Evolutionary conservation across 2,888 invertebrate species (phyloP), one percentile per base, ranked within the genome.

Genomic region (Drosophila monieri): DNA sequence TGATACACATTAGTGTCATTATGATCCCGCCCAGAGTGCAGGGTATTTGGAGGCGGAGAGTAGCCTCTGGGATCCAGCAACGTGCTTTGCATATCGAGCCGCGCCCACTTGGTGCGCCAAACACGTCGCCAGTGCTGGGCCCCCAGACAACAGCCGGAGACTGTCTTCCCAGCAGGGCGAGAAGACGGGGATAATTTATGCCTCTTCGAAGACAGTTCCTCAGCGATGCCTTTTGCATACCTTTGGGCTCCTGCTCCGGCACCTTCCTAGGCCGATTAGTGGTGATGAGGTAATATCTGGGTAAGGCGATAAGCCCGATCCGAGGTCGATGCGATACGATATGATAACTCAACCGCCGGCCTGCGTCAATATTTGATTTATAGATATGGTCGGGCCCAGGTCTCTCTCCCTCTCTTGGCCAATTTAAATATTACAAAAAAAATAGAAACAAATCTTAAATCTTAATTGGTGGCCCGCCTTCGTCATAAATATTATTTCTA

Each of bases 51-150:
- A 48, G 21, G 4, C 21, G 21, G 21, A 4, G 21, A 4, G 21
- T 3, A 3, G 21, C 4, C 25, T 48, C 32, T 60, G 14, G 41
- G 37, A 54, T 60, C 21, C 35, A 58, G 56, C 49, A 71, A 80
- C 80, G 80, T 80, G 80, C 74, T 78, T 78, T 74, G 80, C 85
- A 80, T 80, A 73, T 68, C 27, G 52, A 62, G 18, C 65, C 53
- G 80, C 70, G 65, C 76, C 71, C 85, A 80, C 69, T 80, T 80
- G 76, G 76, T 74, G 85, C 74, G 72, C 85, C 85, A 80, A 84
- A 84, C 85, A 80, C 81, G 80, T 80, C 76, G 58, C 21, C 2
- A 2, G 1, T 18, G 18, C 46, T 58, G 46, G 23, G 46, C 60
- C 46, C 60, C 46, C 60, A 58, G 60, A 60, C 58, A 47, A 47